Base-by-base conservation (phyloP, 2,797 vertebrate species). In the Staurois parvus region DNA sequence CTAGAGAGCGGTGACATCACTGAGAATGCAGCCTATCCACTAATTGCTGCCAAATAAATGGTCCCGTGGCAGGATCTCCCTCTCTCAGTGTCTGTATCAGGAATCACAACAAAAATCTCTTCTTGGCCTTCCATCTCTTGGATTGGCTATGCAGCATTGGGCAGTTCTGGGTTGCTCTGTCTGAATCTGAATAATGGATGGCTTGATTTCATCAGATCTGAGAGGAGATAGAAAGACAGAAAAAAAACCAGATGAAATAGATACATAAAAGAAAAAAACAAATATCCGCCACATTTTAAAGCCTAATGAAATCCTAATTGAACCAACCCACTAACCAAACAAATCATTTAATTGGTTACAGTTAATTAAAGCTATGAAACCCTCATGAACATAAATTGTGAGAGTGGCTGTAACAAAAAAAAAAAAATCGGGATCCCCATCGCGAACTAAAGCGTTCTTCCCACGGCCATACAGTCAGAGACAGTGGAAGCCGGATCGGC, bases 291-390 rank as follows among this genome's bases (percentile, higher is more conserved):
- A 68, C 74, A 56, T 40, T 52, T 26, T 81, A 69, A 67, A 69
- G 76, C 77, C 56, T 69, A 85, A 85, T 85, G 72, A 69, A 85
- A 85, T 80, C 56, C 84, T 85, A 85, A 85, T 85, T 80, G 81
- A 75, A 85, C 40, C 64, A 81, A 75, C 77, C 67, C 56, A 56
- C 64, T 40, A 81, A 85, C n/a, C 59, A 85, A 85, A 85, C 77
- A 85, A 80, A 85, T 85, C 40, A 80, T 85, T 85, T 80, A 67
- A 85, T 85, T 80, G 75, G 84, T 69, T 75, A 81, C 77, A 80
- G 77, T 75, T 85, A 85, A 85, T 85, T 85, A 85, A 85, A 85
- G 21, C n/a, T 85, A 28, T 29, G 64, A 76, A 85, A 82, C 79
- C 79, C 11, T 30, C 56, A 73, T 73, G 34, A 80, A 42, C 84